Evolutionary conservation across 2,888 invertebrate genomes (phyloP).

Genomic region (Erebia epiphron): DNA sequence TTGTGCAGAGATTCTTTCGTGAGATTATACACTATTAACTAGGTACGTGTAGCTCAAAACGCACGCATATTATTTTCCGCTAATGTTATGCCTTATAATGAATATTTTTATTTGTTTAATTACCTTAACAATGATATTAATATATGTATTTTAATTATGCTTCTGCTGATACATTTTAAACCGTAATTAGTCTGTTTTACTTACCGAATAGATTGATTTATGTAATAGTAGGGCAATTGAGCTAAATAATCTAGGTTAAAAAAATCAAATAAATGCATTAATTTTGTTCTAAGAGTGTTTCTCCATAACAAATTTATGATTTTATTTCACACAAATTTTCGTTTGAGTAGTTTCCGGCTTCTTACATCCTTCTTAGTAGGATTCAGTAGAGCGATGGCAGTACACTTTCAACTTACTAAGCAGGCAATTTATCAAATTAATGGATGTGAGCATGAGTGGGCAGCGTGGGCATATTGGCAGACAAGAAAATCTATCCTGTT

Average conservation of each 20-base stretch:
- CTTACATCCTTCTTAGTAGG: neutral
- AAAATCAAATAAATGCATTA: no score
- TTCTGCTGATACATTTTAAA: no score
- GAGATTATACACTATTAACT: constrained; percentile 8
- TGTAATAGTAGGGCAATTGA: no score
- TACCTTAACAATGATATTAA: neutral
- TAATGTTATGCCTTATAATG: neutral
- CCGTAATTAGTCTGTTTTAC: no score
- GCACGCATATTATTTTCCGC: constrained; percentile 7
- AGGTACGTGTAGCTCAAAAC: neutral
- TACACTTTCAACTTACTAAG: neutral
- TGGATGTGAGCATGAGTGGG: neutral
- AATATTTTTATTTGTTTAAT: neutral
- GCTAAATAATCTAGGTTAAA: no score
- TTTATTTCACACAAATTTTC: no score
- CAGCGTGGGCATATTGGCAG: neutral
- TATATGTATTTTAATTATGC: no score
- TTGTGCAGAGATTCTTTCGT: constrained; percentile 14
- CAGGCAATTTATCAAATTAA: neutral
- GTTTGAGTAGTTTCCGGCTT: neutral
- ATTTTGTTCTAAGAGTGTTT: no score
- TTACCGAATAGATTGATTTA: no score
- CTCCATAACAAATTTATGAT: no score
- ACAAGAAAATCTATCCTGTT: neutral
- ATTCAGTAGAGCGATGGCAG: neutral